Percentiles rank a stretch among this genome's conserved stretches.
phyloP scores from a whole-genome alignment of 2,797 vertebrate genomes.

The Sebastes umbrosus region DNA sequence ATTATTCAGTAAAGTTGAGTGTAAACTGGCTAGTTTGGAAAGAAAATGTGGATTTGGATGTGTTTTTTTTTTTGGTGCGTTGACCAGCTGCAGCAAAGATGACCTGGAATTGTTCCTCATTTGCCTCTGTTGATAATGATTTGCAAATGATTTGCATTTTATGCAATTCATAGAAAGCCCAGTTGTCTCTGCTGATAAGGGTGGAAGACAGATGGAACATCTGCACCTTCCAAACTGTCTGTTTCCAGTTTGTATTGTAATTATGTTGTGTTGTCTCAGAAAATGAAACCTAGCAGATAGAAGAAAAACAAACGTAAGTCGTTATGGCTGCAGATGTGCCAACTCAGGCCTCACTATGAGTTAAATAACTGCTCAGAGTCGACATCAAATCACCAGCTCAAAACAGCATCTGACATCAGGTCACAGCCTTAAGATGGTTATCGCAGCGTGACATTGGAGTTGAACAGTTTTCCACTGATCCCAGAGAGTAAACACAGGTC shows the following conservation, averaged over 20 bases:
- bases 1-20: not conserved
- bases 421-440: slow-evolving; percentile 15
- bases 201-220: too few relatives aligned
- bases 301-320: not conserved
- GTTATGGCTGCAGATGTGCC: not conserved
- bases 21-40: not conserved
- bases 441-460: slow-evolving; percentile 17
- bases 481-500: slow-evolving; percentile 14
- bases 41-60: not conserved
- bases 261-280: not conserved
- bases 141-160: slow-evolving; percentile 7
- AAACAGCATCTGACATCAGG: slow-evolving; percentile 12
- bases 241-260: not conserved
- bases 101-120: not conserved
- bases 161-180: not conserved
- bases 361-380: not conserved
- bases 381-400: slow-evolving; percentile 2
- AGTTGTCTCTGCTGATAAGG: not conserved
- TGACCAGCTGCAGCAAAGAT: not conserved
- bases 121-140: slow-evolving; percentile 7
- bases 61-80: not conserved
- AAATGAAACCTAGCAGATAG: not conserved
- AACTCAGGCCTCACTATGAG: not conserved
- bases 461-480: slow-evolving; percentile 11
- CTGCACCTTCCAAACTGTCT: not conserved